phyloP scores from a whole-genome alignment of 2,113 vertebrate species.

The Ammodytes dubius region DNA sequence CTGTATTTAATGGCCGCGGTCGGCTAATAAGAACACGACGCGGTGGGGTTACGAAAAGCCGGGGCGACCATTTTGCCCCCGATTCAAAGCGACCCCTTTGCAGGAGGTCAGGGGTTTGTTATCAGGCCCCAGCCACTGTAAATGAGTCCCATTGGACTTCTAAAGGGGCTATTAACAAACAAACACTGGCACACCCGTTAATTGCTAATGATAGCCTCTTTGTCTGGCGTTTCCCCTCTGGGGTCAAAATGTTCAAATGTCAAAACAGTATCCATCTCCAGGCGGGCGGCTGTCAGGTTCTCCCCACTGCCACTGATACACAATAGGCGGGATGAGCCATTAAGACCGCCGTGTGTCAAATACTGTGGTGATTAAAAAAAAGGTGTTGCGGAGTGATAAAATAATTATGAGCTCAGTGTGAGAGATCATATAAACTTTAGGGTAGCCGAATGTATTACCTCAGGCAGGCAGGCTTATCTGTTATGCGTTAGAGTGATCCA shows the following conservation, averaged over 20 bases:
- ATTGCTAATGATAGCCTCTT: slow-evolving; percentile 83
- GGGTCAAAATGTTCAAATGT: slow-evolving; percentile 68
- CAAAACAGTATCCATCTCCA: slow-evolving; percentile 57
- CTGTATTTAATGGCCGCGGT: slow-evolving; percentile 75
- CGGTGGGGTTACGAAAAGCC: slow-evolving; percentile 24
- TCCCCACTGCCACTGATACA: slow-evolving; percentile 11
- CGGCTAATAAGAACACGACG: slow-evolving; percentile 44
- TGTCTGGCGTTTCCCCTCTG: slow-evolving; percentile 73
- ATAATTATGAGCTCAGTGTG: slow-evolving; percentile 39
- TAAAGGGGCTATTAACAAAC: slow-evolving; percentile 84
- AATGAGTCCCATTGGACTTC: slow-evolving; percentile 80
- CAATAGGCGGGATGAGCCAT: slow-evolving; percentile 31
- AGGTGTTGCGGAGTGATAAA: slow-evolving; percentile 17
- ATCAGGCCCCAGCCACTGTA: slow-evolving; percentile 77
- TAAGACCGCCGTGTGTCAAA: slow-evolving; percentile 42
- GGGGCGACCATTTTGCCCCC: slow-evolving; percentile 38
- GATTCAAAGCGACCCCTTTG: slow-evolving; percentile 64
- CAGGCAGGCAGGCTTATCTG: slow-evolving; percentile 69
- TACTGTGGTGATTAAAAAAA: slow-evolving; percentile 37
- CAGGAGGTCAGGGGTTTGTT: slow-evolving; percentile 75
- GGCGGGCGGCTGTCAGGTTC: slow-evolving; percentile 55
- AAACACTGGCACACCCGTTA: slow-evolving; percentile 82
- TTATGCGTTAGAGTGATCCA: slow-evolving; percentile 60
- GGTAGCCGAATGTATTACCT: slow-evolving; percentile 57
- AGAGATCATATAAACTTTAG: slow-evolving; percentile 38